Percentiles rank a stretch among this genome's conserved stretches.
phyloP scores from a whole-genome alignment of 1,140 invertebrate genomes.

The Grapholita molesta region DNA sequence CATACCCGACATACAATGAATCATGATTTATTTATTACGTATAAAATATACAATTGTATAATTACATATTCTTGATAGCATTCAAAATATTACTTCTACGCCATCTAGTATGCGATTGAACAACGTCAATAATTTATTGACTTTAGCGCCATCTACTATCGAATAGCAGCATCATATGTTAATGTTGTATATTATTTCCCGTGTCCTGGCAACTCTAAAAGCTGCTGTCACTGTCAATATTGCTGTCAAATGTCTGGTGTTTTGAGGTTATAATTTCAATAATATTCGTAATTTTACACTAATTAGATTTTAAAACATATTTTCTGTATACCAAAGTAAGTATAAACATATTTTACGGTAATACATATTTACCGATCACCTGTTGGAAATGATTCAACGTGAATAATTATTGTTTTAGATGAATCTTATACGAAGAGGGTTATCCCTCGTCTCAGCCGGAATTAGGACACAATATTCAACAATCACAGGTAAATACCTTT shows the following conservation, averaged over 20 bases:
- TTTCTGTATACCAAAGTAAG: not conserved
- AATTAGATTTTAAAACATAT: not conserved
- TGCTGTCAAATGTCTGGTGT: not conserved
- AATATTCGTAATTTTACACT: not conserved
- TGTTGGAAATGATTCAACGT: not conserved
- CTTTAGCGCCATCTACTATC: conserved; percentile 3
- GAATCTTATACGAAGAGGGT: conserved; percentile 58
- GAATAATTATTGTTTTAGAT: conserved; percentile 46
- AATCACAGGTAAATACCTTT: conserved; percentile 33
- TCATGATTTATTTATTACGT: no score
- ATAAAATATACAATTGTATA: no score
- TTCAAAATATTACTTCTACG: not conserved
- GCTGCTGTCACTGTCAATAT: not conserved
- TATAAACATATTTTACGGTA: not conserved
- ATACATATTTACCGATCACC: not conserved
- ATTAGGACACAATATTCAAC: conserved; percentile 44
- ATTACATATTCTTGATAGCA: no score
- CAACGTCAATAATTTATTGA: not conserved
- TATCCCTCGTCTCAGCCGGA: conserved; percentile 48
- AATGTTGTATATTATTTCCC: not conserved
- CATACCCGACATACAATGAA: not conserved
- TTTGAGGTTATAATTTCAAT: conserved; percentile 34
- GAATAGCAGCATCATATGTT: not conserved
- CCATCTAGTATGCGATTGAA: not conserved
- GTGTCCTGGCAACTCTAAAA: not conserved